Base-by-base conservation (phyloP, 2,113 vertebrate species). In the Ovis canadensis region DNA sequence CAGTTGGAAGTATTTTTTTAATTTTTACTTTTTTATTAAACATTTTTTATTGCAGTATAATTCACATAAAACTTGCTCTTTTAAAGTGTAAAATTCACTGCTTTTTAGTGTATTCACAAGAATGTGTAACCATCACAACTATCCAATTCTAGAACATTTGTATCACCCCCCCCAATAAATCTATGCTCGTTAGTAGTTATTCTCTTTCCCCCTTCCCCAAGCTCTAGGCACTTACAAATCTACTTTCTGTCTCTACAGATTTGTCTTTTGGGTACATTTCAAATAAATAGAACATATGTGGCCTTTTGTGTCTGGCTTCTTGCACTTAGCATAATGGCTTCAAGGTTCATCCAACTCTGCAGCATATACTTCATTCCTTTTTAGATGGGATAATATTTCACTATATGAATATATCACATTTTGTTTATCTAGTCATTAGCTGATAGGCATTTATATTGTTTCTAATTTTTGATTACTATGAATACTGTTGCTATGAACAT, bases 21-120 rank as follows among this genome's bases (percentile, higher is more conserved):
- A 91, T 52, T 91, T 88, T 81, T 40, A 82, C 31, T 85, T 94
- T 95, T 94, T 74, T 45, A 78, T 45, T 87, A 92, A 85, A 57
- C 9, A 52, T 15, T 80, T 71, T 93, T 85, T 64, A 93, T 64
- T 85, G 31, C 27, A 36, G 57, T 91, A 48, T 87, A 74, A 92
- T 77, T 78, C 71, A 77, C 40, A 77, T 77, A 43, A 77, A 43
- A 43, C 23, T 27, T 25, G 77, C 2, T 23, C 43, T 81, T 80
- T 82, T 82, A 55, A 87, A 57, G 29, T 29, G 40, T 57, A 91
- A 33, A 91, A 50, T 82, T 62, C 86, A 45, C 43, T 52, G 43
- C 43, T 87, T 62, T 88, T 80, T 80, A 60, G 36, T 64, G 12
- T 55, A 59, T 81, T 94, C 67, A 57, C 16, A 77, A 91, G 90